phyloP scores from a whole-genome alignment of 2,888 invertebrate species.

The Mythimna ferrago region DNA sequence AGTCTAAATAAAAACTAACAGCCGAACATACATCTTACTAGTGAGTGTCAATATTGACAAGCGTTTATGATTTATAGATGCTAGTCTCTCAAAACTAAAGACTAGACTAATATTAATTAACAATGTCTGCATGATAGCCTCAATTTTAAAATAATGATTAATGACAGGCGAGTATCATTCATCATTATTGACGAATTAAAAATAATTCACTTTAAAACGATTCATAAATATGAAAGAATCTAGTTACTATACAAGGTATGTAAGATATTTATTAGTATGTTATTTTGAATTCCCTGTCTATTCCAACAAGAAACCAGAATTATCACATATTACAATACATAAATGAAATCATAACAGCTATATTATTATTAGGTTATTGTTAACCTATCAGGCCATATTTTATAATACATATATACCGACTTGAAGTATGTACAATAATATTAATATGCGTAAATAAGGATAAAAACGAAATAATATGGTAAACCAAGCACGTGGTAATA shows the following conservation, averaged over 20 bases:
- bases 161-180: not conserved
- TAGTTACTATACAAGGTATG: slow-evolving; percentile 6
- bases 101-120: not conserved
- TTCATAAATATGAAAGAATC: not conserved
- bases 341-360: not conserved
- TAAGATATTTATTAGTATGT: not conserved
- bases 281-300: not conserved
- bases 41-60: not conserved
- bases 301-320: slow-evolving; percentile 19
- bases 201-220: not conserved
- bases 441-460: slow-evolving; percentile 32
- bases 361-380: not conserved
- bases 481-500: slow-evolving; percentile 20
- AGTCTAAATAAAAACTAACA: not conserved
- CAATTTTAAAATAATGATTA: not conserved
- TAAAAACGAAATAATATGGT: slow-evolving; percentile 10
- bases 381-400: slow-evolving; percentile 1
- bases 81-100: not conserved
- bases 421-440: slow-evolving; percentile 1
- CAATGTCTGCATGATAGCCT: not conserved
- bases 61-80: slow-evolving; percentile 1
- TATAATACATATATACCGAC: not conserved
- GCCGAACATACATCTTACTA: not conserved
- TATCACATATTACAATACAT: not conserved
- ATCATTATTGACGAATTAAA: not conserved